Base-by-base conservation (phyloP, 2,888 invertebrate species). In the Conchocele bisecta region DNA sequence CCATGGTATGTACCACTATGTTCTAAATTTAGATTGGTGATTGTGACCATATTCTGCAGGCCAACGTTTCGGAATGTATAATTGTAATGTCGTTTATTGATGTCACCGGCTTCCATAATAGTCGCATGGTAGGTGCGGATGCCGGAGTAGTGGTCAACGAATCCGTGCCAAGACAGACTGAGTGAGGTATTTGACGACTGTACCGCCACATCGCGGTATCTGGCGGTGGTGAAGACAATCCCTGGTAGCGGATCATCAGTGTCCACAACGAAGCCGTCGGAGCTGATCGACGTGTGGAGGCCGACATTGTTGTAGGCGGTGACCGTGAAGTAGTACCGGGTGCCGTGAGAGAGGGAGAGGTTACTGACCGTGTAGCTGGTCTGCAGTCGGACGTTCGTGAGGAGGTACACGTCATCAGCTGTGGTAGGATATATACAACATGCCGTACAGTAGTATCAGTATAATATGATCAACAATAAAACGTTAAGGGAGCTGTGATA, bases 211-310 rank as follows among this genome's bases (percentile, higher is more conserved):
- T 72, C 68, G 28, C 39, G 42, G 29, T 72, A 60, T 7, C 39
- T 51, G 7, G 39, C 48, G 1, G 79, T 69, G 44, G 79, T 72
- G 35, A 64, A 81, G 28, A 83, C 71, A 9, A 71, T 51, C 9
- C 80, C 80, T 13, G 44, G n/a, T 1, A 60, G 42, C 11, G 83
- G 83, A 0, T 58, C 59, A 26, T 37, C 44, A 13, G 56, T 58
- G 57, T 83, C 83, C 13, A 82, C 33, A 1, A 77, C 28, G 29
- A 79, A 65, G 0, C 82, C 83, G 48, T 80, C 73, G 9, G 79
- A 77, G 17, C 37, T 53, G 4, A 66, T 28, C 9, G 64, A 44
- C 7, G 72, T 60, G 3, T 42, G 50, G n/a, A 81, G 53, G 9
- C 75, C 80, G 29, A 76, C 68, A 5, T 22, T 28, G 53, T 81